Base-by-base conservation (phyloP, 2,888 invertebrate genomes). In the Platycnemis pennipes region DNA sequence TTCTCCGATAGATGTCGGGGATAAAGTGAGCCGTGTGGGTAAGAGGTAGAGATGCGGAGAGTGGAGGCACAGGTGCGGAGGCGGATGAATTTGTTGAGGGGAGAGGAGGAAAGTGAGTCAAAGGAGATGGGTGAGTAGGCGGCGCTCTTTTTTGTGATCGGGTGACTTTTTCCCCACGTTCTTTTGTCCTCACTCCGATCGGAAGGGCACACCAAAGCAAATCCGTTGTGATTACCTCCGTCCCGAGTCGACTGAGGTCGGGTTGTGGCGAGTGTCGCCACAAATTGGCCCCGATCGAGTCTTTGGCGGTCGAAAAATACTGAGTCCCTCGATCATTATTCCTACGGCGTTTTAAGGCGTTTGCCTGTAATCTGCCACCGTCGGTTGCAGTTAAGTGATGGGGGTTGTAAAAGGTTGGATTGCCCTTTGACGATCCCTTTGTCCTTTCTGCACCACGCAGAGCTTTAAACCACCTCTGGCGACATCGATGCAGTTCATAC, bases 1-100 rank as follows among this genome's bases (percentile, higher is more conserved):
- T 89, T 63, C 56, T 56, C 89, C 89, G 89, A 89, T 89, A 89
- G 89, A 89, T 44, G 91, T 91, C 91, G 56, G n/a, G n/a, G 77
- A 77, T 77, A 77, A 77, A 77, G 77, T 77, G 77, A 37, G 77
- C 63, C n/a, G 63, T 7, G 63, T 63, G 63, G n/a, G 63, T 16
- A 63, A 63, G 63, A 63, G 63, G 63, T 3, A 63, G n/a, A 8
- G 8, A 16, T 26, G 63, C 3, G 63, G 63, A 26, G 63, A 26
- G 26, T 63, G 26, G 63, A n/a, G 63, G 26, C 26, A 69, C 19
- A 26, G 63, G 63, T 19, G 63, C 26, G 26, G 63, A 22, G 63
- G 69, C 69, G 31, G 69, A 22, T 26, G 37, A 77, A 37, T 77
- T 77, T 8, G 19, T 26, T 37, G n/a, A 11, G 19, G 87, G 49